Evolutionary conservation across 2,113 vertebrate species (phyloP), one percentile per base, ranked within the genome.

Genomic region (Eulemur rufifrons): DNA sequence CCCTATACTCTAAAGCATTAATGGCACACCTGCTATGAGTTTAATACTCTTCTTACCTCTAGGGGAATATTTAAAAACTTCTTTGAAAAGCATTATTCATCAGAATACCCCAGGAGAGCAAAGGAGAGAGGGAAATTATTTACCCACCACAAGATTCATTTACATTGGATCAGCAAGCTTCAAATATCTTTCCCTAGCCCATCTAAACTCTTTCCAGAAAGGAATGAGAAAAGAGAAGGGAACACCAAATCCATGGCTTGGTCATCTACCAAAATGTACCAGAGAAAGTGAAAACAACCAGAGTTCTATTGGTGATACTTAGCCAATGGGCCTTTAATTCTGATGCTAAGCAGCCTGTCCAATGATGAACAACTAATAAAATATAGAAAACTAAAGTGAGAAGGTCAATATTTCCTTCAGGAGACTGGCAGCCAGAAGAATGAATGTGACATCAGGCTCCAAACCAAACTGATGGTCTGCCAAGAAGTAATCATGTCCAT

Each of bases 61-160:
- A 37, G 80, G 84, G 90, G 52, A 95, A 90, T 97, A 84, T 91
- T 95, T 93, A 80, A 89, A 92, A 86, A 85, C 93, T 88, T 94
- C 88, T 25, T 94, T 96, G 96, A 96, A 96, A 96, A 95, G 74
- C 80, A 96, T 96, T 96, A 96, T 94, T 96, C 97, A 94, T 97
- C 94, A 92, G 25, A 97, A 94, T 97, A 85, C 83, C 93, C 93
- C 86, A 93, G 84, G 83, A 96, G 93, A 96, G 88, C 78, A 96
- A 93, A 93, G 86, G 78, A 94, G 78, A 89, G 94, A 95, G 87
- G 93, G 84, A 95, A 96, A 91, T 89, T 95, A 93, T 96, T 97
- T 97, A 96, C 86, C 91, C 93, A 97, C 95, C 89, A 86, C 97
- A 93, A 93, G 96, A 71, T 89, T 95, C 97, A 97, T 98, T 98